Evolutionary conservation across 2,888 invertebrate genomes (phyloP).

Genomic region (Trichacis sp.): DNA sequence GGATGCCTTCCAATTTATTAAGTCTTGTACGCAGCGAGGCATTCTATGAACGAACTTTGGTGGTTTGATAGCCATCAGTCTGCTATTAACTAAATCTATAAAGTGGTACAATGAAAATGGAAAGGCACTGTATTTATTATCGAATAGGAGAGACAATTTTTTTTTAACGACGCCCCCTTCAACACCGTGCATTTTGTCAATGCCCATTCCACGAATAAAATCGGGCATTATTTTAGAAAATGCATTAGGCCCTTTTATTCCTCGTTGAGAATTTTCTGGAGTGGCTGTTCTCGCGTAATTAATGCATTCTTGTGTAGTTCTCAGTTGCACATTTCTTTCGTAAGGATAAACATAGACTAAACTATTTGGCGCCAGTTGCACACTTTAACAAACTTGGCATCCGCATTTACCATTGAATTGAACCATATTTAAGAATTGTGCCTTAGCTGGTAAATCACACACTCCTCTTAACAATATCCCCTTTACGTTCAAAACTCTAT

Average conservation of each 20-base stretch:
- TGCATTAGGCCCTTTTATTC: conserved; percentile 22
- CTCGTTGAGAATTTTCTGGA: conserved; percentile 14
- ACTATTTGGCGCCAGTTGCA: too few relatives aligned
- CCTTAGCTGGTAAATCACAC: too few relatives aligned
- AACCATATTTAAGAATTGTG: too few relatives aligned
- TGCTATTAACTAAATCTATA: too few relatives aligned
- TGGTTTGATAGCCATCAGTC: conserved; percentile 17
- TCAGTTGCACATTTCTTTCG: too few relatives aligned
- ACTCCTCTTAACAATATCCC: too few relatives aligned
- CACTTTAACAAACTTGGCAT: too few relatives aligned
- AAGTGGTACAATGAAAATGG: too few relatives aligned
- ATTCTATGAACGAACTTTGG: conserved; percentile 34
- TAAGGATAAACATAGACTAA: too few relatives aligned
- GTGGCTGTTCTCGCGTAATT: conserved; percentile 21
- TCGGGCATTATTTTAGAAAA: conserved; percentile 31
- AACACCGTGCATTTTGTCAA: conserved; percentile 33
- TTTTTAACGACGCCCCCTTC: conserved; percentile 28
- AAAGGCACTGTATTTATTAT: conserved; percentile 10
- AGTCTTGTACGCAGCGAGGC: conserved; percentile 24
- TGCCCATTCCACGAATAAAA: conserved; percentile 23
- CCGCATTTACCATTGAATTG: too few relatives aligned
- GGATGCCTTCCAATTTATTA: conserved; percentile 42
- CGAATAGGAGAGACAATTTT: conserved; percentile 22
- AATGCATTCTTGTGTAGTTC: conserved; percentile 19
- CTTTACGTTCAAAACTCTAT: too few relatives aligned